A percentile compares a stretch with the other conserved stretches of the same genome.
Evolutionary conservation across 2,888 invertebrate species (phyloP).

Genomic region (Cephonodes hylas): DNA sequence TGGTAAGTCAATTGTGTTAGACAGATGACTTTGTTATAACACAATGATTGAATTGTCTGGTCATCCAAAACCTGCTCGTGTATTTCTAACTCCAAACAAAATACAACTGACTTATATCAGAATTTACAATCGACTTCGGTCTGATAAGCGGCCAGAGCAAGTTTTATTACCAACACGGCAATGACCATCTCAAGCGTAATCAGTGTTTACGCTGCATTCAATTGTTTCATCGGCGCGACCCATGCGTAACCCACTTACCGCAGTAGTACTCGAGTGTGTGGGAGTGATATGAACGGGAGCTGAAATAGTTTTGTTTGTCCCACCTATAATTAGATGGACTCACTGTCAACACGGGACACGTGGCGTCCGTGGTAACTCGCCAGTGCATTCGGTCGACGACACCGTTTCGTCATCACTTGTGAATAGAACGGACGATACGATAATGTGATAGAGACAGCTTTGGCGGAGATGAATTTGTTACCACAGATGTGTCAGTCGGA

Average conservation of each 20-base stretch:
- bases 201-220: neutral
- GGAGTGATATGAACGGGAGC: too few species aligned
- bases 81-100: too few species aligned
- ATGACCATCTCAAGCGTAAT: neutral
- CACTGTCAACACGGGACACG: neutral
- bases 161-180: too few species aligned
- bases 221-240: neutral
- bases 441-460: neutral
- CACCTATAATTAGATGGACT: neutral
- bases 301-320: neutral
- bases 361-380: neutral
- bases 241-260: neutral
- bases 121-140: too few species aligned
- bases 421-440: neutral
- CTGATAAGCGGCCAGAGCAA: too few species aligned
- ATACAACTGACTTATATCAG: too few species aligned
- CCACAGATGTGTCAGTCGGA: too few species aligned
- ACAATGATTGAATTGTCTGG: too few species aligned
- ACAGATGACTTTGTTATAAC: too few species aligned
- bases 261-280: neutral
- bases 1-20: too few species aligned
- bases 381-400: neutral
- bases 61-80: too few species aligned
- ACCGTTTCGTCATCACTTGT: neutral
- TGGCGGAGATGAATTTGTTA: too few species aligned